Evolutionary conservation across 2,888 invertebrate genomes (phyloP).

Genomic region (Anoplius nigerrimus): DNA sequence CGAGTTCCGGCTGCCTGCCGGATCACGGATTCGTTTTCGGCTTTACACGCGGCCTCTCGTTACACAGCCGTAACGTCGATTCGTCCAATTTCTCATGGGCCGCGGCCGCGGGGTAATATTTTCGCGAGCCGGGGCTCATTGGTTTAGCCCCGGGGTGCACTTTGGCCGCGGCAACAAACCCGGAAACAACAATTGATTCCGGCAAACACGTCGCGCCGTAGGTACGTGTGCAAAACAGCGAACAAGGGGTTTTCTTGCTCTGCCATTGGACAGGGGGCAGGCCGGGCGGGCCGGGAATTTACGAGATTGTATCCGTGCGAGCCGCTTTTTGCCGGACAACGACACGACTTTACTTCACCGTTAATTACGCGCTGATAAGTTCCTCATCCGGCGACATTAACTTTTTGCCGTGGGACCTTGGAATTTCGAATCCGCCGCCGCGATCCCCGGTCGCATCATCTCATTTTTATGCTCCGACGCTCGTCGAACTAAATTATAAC

Average conservation of each 20-base stretch:
- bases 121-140: slow-evolving; percentile 54
- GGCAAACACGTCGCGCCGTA: slow-evolving; percentile 55
- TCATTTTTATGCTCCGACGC: no score
- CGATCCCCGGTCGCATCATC: no score
- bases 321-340: slow-evolving; percentile 56
- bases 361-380: slow-evolving; percentile 67
- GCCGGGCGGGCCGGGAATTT: slow-evolving; percentile 57
- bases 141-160: slow-evolving; percentile 43
- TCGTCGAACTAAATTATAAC: no score
- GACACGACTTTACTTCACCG: slow-evolving; percentile 55
- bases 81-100: slow-evolving; percentile 36
- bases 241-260: slow-evolving; percentile 63
- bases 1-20: background rate
- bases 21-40: slow-evolving; percentile 8
- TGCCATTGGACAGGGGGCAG: slow-evolving; percentile 48
- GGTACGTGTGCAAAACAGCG: slow-evolving; percentile 57
- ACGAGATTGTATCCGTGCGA: slow-evolving; percentile 65
- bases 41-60: slow-evolving; percentile 16
- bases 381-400: slow-evolving; percentile 19
- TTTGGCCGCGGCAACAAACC: slow-evolving; percentile 55
- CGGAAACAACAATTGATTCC: slow-evolving; percentile 61
- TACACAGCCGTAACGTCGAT: background rate
- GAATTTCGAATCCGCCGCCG: no score
- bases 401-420: no score
- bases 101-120: slow-evolving; percentile 55